phyloP scores from a whole-genome alignment of 2,888 invertebrate species.

The Pandemis corylana region DNA sequence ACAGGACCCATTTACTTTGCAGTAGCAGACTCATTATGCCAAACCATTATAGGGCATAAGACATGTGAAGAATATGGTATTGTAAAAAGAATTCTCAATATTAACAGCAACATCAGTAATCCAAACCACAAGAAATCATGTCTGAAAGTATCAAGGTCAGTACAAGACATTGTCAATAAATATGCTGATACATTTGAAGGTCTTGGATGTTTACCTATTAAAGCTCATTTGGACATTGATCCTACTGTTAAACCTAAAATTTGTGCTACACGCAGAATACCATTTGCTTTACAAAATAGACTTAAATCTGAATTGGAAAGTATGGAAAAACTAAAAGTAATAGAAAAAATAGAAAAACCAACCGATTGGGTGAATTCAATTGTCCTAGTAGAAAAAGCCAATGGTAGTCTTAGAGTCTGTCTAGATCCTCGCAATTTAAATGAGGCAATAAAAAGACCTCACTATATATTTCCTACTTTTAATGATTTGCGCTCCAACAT shows the following conservation, averaged over 20 bases:
- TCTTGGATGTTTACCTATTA: conserved; percentile 32
- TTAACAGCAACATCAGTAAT: not conserved
- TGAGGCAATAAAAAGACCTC: conserved; percentile 2
- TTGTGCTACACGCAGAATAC: conserved; percentile 15
- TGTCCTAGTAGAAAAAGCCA: conserved; percentile 15
- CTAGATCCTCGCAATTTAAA: conserved; percentile 17
- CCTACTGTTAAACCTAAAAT: conserved; percentile 23
- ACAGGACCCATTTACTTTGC: conserved; percentile 15
- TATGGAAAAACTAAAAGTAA: conserved; percentile 14
- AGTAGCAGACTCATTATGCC: conserved; percentile 7
- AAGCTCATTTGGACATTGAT: conserved; percentile 30
- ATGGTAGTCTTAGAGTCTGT: conserved; percentile 11
- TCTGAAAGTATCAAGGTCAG: not conserved
- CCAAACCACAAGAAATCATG: not conserved
- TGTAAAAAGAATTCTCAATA: not conserved
- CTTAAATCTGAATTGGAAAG: conserved; percentile 10
- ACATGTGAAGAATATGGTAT: conserved; percentile 11
- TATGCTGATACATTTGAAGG: conserved; percentile 34
- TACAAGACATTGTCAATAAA: conserved; percentile 22
- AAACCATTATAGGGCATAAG: conserved; percentile 16
- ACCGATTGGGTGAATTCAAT: conserved; percentile 7
- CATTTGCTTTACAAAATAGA: conserved; percentile 15
- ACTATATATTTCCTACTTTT: conserved; percentile 10
- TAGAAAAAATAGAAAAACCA: conserved; percentile 10
- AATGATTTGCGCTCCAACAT: conserved; percentile 9